Percentiles rank a stretch among this genome's conserved stretches.
These are phyloP conservation scores for Bathynomus jamesi DNA, from an alignment of 1,140 invertebrate species.

Conservation along the genomic window DNA sequence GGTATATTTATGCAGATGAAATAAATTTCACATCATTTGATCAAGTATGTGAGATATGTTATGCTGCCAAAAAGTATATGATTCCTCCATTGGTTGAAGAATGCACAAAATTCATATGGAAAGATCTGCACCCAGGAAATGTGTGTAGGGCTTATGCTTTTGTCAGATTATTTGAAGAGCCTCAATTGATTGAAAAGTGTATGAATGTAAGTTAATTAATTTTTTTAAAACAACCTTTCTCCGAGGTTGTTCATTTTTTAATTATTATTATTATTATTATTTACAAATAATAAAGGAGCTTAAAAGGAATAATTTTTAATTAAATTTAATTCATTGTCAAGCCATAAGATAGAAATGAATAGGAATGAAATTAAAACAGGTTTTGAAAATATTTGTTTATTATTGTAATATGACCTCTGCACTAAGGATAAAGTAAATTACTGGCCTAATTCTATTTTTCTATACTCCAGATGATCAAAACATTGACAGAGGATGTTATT, in stretches of 20 bases:
- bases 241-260: conserved; percentile 1
- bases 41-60: conserved; percentile 73
- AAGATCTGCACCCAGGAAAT: conserved; percentile 65
- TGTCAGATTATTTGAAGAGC: conserved; percentile 72
- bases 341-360: too few relatives aligned
- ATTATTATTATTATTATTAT: conserved; percentile 9
- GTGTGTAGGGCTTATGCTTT: conserved; percentile 76
- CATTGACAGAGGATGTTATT: conserved; percentile 60
- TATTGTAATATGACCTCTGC: too few relatives aligned
- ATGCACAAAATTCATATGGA: conserved; percentile 70
- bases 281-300: neutral
- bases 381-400: too few relatives aligned
- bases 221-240: conserved; percentile 6
- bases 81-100: conserved; percentile 67
- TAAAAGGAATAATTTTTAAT: conserved; percentile 3
- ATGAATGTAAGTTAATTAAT: conserved; percentile 50
- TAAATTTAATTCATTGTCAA: too few relatives aligned
- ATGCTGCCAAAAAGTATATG: conserved; percentile 82
- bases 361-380: too few relatives aligned
- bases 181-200: conserved; percentile 67
- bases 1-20: conserved; percentile 73
- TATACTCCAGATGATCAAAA: conserved; percentile 20
- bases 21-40: conserved; percentile 69
- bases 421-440: too few relatives aligned
- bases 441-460: too few relatives aligned